Base-by-base conservation (phyloP, 1,140 invertebrate species). In the Drosophila sechellia region DNA sequence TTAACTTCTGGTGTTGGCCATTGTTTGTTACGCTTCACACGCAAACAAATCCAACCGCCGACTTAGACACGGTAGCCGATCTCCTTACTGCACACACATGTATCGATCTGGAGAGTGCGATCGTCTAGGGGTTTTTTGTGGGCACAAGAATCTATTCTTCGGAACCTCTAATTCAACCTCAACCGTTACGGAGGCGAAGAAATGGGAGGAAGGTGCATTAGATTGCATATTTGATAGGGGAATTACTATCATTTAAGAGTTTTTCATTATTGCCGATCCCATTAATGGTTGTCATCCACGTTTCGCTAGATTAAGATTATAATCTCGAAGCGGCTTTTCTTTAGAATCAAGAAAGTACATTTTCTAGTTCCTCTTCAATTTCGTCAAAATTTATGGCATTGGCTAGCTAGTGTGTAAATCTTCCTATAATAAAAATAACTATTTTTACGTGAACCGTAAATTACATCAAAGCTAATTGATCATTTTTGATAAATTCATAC, bases 1-100 rank as follows among this genome's bases (percentile, higher is more conserved):
- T 89, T 89, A 89, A 89, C 84, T 89, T 90, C 84, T 89, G 84
- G 84, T 89, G 80, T 89, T 89, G 77, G 77, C 72, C 84, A 84
- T 90, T 90, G 84, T 87, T 77, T 83, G 84, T 77, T 69, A 87
- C 84, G 79, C 77, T 89, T 89, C 84, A 80, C 85, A 89, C 84
- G 84, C 84, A 77, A 84, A 70, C 77, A 81, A 85, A 71, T 72
- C 68, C 71, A 66, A 75, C 59, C 52, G 48, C 50, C 72, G 8
- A 43, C 71, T 76, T 76, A 76, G 72, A 76, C 61, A 76, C 72
- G 72, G 72, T 76, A 76, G 72, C 72, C 66, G 68, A 58, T 50
- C 53, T 52, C 49, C 27, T 50, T 60, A 5, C 37, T 39, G 37
- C 37, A 39, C 43, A 42, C 20, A 57, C 20, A 49, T 22, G 22